Percentiles rank a stretch among this genome's conserved stretches.
Conservation (phyloP, 2,113 vertebrate species). For the Pelecanoides urinatrix region DNA sequence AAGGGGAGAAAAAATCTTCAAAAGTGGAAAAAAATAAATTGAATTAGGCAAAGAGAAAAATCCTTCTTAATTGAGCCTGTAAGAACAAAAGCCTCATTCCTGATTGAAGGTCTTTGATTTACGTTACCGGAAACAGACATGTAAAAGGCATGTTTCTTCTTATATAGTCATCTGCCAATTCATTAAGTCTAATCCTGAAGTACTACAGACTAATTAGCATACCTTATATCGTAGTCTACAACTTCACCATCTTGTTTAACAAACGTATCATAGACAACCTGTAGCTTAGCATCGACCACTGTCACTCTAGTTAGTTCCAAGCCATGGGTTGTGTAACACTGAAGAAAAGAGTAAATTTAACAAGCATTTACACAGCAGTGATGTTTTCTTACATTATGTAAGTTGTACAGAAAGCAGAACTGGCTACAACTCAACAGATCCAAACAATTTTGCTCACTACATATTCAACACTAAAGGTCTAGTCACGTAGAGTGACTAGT, state of each 20-base stretch:
- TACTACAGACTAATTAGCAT: background rate
- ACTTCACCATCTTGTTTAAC: conserved; percentile 80
- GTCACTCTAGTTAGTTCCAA: conserved; percentile 80
- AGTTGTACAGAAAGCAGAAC: background rate
- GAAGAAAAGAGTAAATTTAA: background rate
- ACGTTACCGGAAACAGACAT: background rate
- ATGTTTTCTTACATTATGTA: background rate
- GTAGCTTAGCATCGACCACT: conserved; percentile 72
- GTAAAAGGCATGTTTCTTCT: background rate
- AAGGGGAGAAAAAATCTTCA: background rate
- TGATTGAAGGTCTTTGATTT: background rate
- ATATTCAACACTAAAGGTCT: background rate
- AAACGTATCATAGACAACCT: conserved; percentile 78
- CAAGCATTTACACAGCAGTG: background rate
- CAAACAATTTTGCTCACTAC: background rate
- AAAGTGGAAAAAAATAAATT: background rate
- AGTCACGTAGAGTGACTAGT: background rate
- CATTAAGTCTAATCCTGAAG: background rate
- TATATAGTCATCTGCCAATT: background rate
- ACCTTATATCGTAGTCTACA: conserved; percentile 83
- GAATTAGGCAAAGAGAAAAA: background rate
- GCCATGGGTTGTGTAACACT: conserved; percentile 81
- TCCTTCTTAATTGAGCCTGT: background rate
- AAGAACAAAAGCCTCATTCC: background rate
- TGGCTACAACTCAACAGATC: background rate